Base-by-base conservation (phyloP, 2,797 vertebrate genomes). In the Tangara arthus region DNA sequence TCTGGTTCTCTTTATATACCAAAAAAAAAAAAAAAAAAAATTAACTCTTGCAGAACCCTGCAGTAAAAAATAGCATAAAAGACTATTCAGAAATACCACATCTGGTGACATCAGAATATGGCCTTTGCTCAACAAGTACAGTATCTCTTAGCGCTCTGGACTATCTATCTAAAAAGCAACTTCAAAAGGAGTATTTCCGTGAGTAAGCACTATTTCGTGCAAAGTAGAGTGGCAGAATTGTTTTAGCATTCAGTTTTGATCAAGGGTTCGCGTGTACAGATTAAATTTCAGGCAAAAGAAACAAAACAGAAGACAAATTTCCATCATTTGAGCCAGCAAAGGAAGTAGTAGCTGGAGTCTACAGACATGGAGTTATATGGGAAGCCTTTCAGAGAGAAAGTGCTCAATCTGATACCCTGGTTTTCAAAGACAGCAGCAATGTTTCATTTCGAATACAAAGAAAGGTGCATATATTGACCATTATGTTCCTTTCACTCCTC, bases 241-340 rank as follows among this genome's bases (percentile, higher is more conserved):
- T 17, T 91, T 94, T 75, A 78, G 76, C 84, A 89, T 94, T 95
- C 84, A 87, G 78, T 91, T 94, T 91, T 93, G 89, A 97, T 96
- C 92, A 96, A 92, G 94, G 65, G 59, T 60, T 95, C 94, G 76
- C 11, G 1, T 91, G 84, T 80, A 64, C 72, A 70, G 60, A 70
- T 93, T 78, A 78, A 55, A 87, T 95, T 95, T 91, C 80, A 86
- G 82, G 82, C 60, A 56, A 89, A 93, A 91, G 90, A 89, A 93
- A 76, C 49, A 87, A 87, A 94, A 68, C 76, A 95, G 82, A 94
- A 81, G 55, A 93, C 41, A 49, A 93, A 86, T 92, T 94, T 91
- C 87, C 94, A 93, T 78, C 66, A 32, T 56, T 89, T 85, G 39
- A 92, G 82, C 87, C 87, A 92, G 60, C 13, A 27, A 41, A 89